Base-by-base conservation (phyloP, 2,888 invertebrate species). In the Parascotia fuliginaria region DNA sequence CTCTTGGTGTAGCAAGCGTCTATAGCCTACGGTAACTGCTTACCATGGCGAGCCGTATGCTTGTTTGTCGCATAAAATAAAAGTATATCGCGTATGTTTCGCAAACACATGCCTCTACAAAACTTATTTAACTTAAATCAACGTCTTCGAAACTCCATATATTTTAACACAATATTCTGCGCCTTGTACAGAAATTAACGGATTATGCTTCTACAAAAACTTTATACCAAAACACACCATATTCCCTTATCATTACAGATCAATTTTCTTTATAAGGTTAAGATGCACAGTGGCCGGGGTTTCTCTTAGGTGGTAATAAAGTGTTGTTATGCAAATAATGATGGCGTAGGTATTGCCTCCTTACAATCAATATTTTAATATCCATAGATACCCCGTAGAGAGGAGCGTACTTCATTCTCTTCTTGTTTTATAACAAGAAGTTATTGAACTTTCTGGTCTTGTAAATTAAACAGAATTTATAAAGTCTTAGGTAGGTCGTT, bases 241-340 rank as follows among this genome's bases (percentile, higher is more conserved):
- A 49, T 5, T 0, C 0, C 0, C 0, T 0, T 0, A 0, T 0
- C 0, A 0, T 11, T 28, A 62, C n/a, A 9, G 14, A 47, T n/a
- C 0, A 37, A 9, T 55, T 54, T 54, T 0, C 22, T 27, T 22
- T 28, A 13, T 5, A 0, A 1, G 0, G 2, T 5, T 0, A 14
- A 31, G 28, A 11, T 46, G 47, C 28, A 55, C 48, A 51, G 34
- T 31, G 32, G 29, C 40, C 32, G 51, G 58, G 59, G 49, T 42
- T 33, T 44, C 22, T 37, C n/a, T 28, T n/a, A 57, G 55, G 40
- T 42, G 47, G 64, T 52, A 73, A 72, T 72, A 72, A 72, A 72
- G 56, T 62, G 46, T 42, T 55, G 68, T 72, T 72, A 70, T 72
- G 70, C 61, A 70, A 68, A 66, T 69, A 65, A 65, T 58, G 52